A percentile compares a stretch with the other conserved stretches of the same genome.
Conservation (phyloP, 2,888 invertebrate genomes). For the Aplocera efformata region DNA sequence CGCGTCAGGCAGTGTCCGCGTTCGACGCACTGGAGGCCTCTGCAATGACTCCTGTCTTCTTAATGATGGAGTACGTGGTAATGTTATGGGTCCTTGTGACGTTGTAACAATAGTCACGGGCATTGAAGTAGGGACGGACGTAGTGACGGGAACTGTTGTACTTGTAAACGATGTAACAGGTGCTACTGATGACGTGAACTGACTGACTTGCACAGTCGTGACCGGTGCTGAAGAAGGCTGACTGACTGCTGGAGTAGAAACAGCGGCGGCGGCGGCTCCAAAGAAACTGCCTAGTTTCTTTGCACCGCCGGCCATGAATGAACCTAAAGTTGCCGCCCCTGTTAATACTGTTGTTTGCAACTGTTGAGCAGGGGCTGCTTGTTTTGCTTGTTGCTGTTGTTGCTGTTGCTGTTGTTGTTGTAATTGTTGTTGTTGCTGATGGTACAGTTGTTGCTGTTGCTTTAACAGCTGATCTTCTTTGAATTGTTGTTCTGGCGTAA, state of each 20-base stretch:
- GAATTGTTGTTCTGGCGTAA: conserved; percentile 37
- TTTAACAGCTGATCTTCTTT: conserved; percentile 36
- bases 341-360: conserved; percentile 66
- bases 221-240: conserved; percentile 43
- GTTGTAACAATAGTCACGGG: conserved; percentile 58
- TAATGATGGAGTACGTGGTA: conserved; percentile 68
- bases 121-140: conserved; percentile 65
- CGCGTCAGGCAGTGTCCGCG: conserved; percentile 70
- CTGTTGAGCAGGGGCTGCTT: conserved; percentile 62
- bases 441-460: conserved; percentile 41
- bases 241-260: conserved; percentile 52
- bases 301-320: conserved; percentile 73
- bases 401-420: conserved; percentile 51
- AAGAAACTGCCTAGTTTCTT: conserved; percentile 74
- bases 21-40: conserved; percentile 71
- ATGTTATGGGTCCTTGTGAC: conserved; percentile 48
- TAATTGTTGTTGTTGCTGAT: conserved; percentile 43
- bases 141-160: conserved; percentile 54
- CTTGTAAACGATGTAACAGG: conserved; percentile 54
- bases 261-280: conserved; percentile 73
- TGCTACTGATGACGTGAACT: conserved; percentile 48
- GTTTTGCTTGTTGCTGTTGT: conserved; percentile 58
- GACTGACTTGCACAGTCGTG: conserved; percentile 43
- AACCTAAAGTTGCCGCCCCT: conserved; percentile 73
- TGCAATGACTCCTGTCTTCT: conserved; percentile 76